phyloP scores from a whole-genome alignment of 2,888 invertebrate species.

The Hirudinaria manillensis region DNA sequence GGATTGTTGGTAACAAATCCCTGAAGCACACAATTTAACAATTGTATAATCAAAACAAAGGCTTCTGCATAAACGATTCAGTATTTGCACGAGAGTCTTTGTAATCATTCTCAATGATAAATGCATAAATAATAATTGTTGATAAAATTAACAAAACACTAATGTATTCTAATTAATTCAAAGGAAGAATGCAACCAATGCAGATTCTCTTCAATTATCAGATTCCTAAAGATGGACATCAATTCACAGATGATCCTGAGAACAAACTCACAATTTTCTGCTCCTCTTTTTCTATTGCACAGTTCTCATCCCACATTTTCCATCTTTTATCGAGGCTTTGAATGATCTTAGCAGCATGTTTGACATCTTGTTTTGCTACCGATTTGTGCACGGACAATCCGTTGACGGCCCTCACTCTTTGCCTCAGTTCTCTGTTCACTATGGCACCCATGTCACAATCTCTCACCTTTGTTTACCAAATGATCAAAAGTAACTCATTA shows the following conservation, averaged over 20 bases:
- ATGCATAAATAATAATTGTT: too few species aligned
- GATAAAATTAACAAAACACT: too few species aligned
- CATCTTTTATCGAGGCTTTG: conserved; percentile 81
- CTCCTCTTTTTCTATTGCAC: neutral
- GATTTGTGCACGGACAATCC: conserved; percentile 50
- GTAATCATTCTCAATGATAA: too few species aligned
- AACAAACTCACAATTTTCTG: conserved; percentile 10
- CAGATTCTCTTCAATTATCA: too few species aligned
- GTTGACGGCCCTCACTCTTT: conserved; percentile 74
- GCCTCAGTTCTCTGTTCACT: conserved; percentile 89
- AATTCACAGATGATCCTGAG: too few species aligned
- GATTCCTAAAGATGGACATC: too few species aligned
- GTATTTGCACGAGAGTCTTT: too few species aligned
- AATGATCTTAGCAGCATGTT: conserved; percentile 82
- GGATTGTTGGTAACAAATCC: conserved; percentile 65
- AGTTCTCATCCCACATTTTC: conserved; percentile 68
- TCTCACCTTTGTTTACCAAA: conserved; percentile 61
- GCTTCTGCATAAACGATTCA: too few species aligned
- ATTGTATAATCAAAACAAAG: neutral
- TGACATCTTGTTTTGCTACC: conserved; percentile 70
- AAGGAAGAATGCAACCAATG: too few species aligned
- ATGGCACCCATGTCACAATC: conserved; percentile 90
- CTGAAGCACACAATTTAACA: neutral
- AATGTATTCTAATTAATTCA: too few species aligned
- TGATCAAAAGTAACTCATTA: neutral